These are phyloP conservation scores for Pangasius sanitwongsei DNA, from an alignment of 2,797 vertebrate genomes.

Conservation along the genomic window DNA sequence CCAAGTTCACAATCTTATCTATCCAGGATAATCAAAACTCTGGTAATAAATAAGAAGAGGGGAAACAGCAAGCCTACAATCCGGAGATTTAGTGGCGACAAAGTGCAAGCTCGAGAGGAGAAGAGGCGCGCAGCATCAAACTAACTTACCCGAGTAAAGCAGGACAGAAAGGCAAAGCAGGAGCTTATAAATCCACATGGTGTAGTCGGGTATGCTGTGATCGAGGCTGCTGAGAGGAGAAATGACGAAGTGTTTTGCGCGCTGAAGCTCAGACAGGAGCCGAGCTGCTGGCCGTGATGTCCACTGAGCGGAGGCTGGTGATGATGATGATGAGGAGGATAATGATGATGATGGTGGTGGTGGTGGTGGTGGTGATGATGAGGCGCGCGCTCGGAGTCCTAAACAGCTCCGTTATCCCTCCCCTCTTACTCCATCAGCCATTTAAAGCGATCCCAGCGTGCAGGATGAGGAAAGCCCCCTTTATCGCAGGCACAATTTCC, in stretches of 20 bases:
- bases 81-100: too few relatives aligned
- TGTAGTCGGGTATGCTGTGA: not conserved
- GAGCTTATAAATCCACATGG: constrained; percentile 86
- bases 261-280: constrained; percentile 1
- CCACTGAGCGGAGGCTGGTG: constrained; percentile 21
- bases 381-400: constrained; percentile 23
- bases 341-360: not conserved
- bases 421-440: constrained; percentile 40
- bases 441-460: constrained; percentile 44
- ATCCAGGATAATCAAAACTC: not conserved
- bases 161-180: constrained; percentile 72
- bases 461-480: constrained; percentile 33
- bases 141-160: constrained; percentile 72
- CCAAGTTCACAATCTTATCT: constrained; percentile 1
- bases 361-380: not conserved
- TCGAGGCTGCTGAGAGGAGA: constrained; percentile 1
- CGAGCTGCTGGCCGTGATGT: constrained; percentile 20
- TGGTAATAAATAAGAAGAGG: not conserved
- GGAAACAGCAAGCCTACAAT: not conserved
- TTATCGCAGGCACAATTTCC: constrained; percentile 47
- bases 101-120: not conserved
- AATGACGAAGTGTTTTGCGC: constrained; percentile 10
- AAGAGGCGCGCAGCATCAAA: not conserved
- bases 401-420: constrained; percentile 32
- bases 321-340: not conserved